These are phyloP conservation scores for Orchesella flavescens DNA, from an alignment of 2,888 invertebrate species.

Conservation along the genomic window DNA sequence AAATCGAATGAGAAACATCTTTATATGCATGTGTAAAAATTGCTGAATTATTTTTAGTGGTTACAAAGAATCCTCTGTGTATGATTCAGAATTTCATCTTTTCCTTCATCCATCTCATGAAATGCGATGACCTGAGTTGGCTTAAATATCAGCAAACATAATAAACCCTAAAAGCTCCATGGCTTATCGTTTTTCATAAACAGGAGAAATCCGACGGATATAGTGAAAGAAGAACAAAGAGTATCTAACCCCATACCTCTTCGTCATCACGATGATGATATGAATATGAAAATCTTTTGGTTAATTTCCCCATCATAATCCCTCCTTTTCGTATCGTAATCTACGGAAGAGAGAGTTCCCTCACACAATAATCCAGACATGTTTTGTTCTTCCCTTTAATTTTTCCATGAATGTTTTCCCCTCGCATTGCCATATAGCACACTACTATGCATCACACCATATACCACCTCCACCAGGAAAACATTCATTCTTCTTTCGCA, in stretches of 20 bases:
- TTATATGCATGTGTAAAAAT: not conserved
- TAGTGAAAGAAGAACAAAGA: too few relatives aligned
- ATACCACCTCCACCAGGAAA: not conserved
- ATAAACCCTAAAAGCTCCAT: conserved; percentile 31
- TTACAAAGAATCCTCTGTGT: too few relatives aligned
- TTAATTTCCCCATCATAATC: too few relatives aligned
- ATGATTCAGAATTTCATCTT: not conserved
- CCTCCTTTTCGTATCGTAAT: too few relatives aligned
- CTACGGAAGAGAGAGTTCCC: too few relatives aligned
- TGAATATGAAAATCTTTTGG: not conserved
- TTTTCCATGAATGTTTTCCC: conserved; percentile 1
- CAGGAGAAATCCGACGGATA: too few relatives aligned
- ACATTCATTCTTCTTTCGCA: conserved; percentile 22
- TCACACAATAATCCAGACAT: too few relatives aligned
- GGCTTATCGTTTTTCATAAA: conserved; percentile 31
- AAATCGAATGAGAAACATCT: not conserved
- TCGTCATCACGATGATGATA: not conserved
- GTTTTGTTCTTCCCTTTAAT: not conserved
- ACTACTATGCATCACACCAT: not conserved
- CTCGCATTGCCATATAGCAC: not conserved
- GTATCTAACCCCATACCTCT: not conserved
- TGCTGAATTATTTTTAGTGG: not conserved
- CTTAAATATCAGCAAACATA: conserved; percentile 44
- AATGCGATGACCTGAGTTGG: conserved; percentile 16
- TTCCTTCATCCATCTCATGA: not conserved